phyloP scores from a whole-genome alignment of 2,797 vertebrate genomes.

The Phylloscopus collybita region DNA sequence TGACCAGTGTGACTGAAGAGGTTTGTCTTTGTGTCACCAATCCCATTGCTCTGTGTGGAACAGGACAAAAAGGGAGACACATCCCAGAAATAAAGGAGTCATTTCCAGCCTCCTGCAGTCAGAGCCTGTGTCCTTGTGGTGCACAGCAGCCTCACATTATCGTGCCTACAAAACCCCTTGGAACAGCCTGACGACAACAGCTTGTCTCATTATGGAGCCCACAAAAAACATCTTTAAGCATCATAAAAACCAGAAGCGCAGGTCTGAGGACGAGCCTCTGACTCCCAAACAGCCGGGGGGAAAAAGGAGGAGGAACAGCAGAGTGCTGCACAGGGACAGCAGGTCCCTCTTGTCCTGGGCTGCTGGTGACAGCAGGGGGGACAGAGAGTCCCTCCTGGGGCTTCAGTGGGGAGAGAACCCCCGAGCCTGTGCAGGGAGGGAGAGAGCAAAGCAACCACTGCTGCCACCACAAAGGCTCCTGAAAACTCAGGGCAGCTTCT shows the following conservation, averaged over 20 bases:
- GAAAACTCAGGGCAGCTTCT: neutral
- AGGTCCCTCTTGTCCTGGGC: accelerated
- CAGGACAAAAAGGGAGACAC: too few species aligned
- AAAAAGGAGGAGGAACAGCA: neutral
- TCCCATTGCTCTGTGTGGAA: too few species aligned
- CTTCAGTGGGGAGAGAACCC: neutral
- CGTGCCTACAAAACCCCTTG: accelerated
- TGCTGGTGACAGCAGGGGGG: accelerated
- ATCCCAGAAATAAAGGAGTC: too few species aligned
- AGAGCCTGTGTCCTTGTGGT: too few species aligned
- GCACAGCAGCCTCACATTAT: neutral
- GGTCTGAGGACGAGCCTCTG: neutral
- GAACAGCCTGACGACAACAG: neutral
- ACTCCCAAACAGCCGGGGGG: accelerated
- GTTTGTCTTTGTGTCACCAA: too few species aligned
- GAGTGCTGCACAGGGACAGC: neutral
- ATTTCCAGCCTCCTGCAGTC: too few species aligned
- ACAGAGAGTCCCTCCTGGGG: accelerated
- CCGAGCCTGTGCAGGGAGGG: accelerated
- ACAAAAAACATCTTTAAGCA: neutral
- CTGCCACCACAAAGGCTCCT: neutral
- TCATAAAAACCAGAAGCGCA: neutral
- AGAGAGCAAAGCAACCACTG: neutral
- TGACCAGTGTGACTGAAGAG: too few species aligned
- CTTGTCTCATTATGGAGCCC: neutral